Evolutionary conservation across 1,140 invertebrate genomes (phyloP).

Genomic region (Leptopilina boulardi): DNA sequence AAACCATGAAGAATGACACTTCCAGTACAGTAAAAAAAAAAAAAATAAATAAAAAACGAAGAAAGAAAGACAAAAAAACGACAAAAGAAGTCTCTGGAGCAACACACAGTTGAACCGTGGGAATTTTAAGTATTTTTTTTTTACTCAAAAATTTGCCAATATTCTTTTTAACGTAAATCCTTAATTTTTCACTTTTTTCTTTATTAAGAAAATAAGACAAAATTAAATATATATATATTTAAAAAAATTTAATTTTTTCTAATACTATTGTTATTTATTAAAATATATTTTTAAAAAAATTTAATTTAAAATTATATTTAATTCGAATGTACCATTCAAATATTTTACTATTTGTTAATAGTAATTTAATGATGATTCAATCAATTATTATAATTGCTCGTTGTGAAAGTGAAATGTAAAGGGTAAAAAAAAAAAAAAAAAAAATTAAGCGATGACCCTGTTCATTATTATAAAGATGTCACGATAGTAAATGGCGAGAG

Average conservation of each 20-base stretch:
- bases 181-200: not conserved
- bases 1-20: conserved; percentile 23
- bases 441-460: not conserved
- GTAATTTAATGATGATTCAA: not conserved
- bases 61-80: not conserved
- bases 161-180: not conserved
- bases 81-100: conserved; percentile 11
- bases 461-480: conserved; percentile 37
- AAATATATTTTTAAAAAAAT: too few species aligned
- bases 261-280: too few species aligned
- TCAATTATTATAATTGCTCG: not conserved
- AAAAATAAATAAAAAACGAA: not conserved
- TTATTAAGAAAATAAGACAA: too few species aligned
- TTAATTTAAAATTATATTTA: not conserved
- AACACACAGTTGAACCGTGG: conserved; percentile 43
- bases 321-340: too few species aligned
- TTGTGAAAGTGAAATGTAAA: not conserved
- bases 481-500: conserved; percentile 25
- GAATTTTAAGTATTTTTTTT: conserved; percentile 48
- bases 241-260: too few species aligned
- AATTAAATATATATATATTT: too few species aligned
- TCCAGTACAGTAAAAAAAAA: conserved; percentile 1
- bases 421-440: not conserved
- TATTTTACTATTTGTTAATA: too few species aligned
- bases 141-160: conserved; percentile 44